phyloP scores from a whole-genome alignment of 64 coral and sea anemone species.

The Actinia equina region DNA sequence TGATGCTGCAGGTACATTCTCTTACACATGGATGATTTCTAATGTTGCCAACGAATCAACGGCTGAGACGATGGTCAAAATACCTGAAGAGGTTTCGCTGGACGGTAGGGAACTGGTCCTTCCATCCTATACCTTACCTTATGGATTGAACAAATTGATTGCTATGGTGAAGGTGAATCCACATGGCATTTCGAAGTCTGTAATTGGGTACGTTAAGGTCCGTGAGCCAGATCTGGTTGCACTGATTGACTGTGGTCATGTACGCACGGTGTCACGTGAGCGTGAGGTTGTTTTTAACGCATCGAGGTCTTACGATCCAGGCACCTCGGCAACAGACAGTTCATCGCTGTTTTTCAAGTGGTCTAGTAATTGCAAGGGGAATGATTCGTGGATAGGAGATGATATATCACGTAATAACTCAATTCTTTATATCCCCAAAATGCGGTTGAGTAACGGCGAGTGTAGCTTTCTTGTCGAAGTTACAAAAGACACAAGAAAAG shows the following conservation, averaged over 20 bases:
- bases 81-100: not conserved
- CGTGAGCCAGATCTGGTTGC: constrained; percentile 47
- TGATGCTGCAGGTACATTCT: not conserved
- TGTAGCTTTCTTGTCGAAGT: not conserved
- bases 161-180: constrained; percentile 29
- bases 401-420: not conserved
- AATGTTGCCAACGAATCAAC: not conserved
- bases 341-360: constrained; percentile 49
- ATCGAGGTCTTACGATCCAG: constrained; percentile 68
- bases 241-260: constrained; percentile 62
- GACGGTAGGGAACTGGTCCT: constrained; percentile 1
- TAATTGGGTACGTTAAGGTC: constrained; percentile 56
- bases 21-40: constrained; percentile 49
- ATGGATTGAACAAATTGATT: constrained; percentile 64
- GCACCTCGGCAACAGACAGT: not conserved
- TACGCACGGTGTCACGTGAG: constrained; percentile 62
- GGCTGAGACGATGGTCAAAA: not conserved
- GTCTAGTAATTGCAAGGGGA: constrained; percentile 29
- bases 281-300: constrained; percentile 39
- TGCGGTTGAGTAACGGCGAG: not conserved
- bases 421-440: not conserved
- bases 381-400: constrained; percentile 27
- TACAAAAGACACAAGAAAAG: not conserved
- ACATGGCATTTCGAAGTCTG: constrained; percentile 33
- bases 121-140: not conserved